phyloP scores from a whole-genome alignment of 2,797 vertebrate genomes.

The Etheostoma perlongum region DNA sequence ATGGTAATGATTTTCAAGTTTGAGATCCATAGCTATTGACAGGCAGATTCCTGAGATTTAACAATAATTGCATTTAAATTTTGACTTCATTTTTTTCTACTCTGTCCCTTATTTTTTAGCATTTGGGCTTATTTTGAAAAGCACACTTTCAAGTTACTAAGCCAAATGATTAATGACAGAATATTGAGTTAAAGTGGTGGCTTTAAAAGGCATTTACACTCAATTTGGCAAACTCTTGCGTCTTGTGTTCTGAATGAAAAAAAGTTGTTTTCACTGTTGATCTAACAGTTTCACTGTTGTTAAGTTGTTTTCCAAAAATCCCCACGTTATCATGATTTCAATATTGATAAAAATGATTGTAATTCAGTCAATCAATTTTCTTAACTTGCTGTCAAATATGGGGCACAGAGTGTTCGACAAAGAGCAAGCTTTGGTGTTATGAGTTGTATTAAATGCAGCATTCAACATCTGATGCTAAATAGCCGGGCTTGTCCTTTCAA shows the following conservation, averaged over 20 bases:
- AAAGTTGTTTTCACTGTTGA: too few species aligned
- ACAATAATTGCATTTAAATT: background rate
- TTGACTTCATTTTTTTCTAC: background rate
- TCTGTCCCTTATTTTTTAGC: background rate
- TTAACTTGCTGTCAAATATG: background rate
- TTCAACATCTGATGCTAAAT: slow-evolving; percentile 21
- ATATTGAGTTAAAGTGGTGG: background rate
- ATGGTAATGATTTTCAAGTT: background rate
- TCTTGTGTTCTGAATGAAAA: too few species aligned
- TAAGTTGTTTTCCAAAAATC: too few species aligned
- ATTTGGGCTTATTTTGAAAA: background rate
- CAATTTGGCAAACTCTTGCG: too few species aligned
- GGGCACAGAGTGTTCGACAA: background rate
- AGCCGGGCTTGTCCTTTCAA: slow-evolving; percentile 36
- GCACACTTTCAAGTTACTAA: background rate
- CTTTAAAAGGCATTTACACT: background rate
- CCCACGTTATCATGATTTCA: too few species aligned
- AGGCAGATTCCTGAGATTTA: background rate
- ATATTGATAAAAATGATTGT: too few species aligned
- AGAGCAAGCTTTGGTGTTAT: slow-evolving; percentile 35
- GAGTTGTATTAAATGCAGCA: slow-evolving; percentile 10
- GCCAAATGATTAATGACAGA: background rate
- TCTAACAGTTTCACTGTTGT: too few species aligned
- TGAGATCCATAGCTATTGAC: background rate
- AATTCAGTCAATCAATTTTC: background rate